These are phyloP conservation scores for Cryptocephalus moraei DNA, from an alignment of 2,888 invertebrate genomes.

Conservation along the genomic window DNA sequence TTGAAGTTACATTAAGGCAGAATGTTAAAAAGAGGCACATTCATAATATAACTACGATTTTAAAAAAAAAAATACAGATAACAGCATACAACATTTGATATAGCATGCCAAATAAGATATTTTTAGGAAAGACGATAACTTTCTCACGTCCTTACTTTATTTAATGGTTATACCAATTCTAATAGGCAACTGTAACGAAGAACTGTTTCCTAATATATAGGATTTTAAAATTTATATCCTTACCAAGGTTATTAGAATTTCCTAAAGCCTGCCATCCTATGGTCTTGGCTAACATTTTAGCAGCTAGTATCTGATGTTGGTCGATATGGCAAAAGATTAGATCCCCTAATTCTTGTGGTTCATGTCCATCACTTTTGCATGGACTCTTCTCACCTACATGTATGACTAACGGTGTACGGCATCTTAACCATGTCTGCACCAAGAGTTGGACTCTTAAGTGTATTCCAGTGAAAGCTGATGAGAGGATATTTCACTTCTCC, in stretches of 20 bases:
- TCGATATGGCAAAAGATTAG: constrained; percentile 90
- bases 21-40: too few relatives aligned
- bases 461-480: constrained; percentile 93
- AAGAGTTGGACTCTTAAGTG: constrained; percentile 86
- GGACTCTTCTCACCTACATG: constrained; percentile 88
- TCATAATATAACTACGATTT: too few relatives aligned
- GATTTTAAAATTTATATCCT: background rate
- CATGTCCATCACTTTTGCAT: constrained; percentile 84
- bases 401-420: constrained; percentile 80
- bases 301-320: constrained; percentile 88
- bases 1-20: too few relatives aligned
- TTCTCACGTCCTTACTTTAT: too few relatives aligned
- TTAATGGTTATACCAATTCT: too few relatives aligned
- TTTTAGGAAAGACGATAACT: too few relatives aligned
- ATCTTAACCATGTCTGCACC: constrained; percentile 87
- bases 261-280: constrained; percentile 95
- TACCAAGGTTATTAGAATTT: constrained; percentile 67
- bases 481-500: constrained; percentile 90
- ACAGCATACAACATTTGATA: too few relatives aligned
- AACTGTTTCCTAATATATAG: too few relatives aligned
- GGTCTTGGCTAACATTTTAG: constrained; percentile 81
- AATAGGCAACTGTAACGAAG: too few relatives aligned
- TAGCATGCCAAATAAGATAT: too few relatives aligned
- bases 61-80: too few relatives aligned
- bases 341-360: constrained; percentile 86